Evolutionary conservation across 2,888 invertebrate species (phyloP), one percentile per base, ranked within the genome.

Genomic region (Plemyria rubiginata): DNA sequence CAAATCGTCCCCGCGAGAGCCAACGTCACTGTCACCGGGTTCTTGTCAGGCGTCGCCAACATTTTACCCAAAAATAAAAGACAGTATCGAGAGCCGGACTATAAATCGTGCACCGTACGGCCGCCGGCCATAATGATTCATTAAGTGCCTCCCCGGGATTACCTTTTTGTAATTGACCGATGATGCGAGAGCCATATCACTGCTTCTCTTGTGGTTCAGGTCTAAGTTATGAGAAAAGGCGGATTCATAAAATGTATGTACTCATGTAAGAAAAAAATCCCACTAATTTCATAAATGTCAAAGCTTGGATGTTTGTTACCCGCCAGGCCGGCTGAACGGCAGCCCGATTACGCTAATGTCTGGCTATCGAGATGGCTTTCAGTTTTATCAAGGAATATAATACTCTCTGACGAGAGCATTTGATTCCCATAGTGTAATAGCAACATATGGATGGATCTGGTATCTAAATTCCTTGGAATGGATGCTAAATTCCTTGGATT

Each of bases 151-250:
- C 88, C 84, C 81, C 81, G 88, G 90, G 90, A 91, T 91, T 90
- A 89, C 89, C 88, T 91, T 90, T 90, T 91, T 91, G 92, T 92
- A 92, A 90, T 90, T 90, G 90, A 90, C 88, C 90, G 91, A 89
- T 92, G 91, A 90, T 90, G 88, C 87, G 89, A 87, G 85, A 80
- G 88, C 80, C 77, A 81, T 87, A 88, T 89, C 88, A 85, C 84
- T 87, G 88, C 87, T 85, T 86, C 88, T 87, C 86, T 85, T 85
- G 84, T 83, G 81, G 76, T 81, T 78, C 64, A 55, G 60, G 70
- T 66, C 43, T 64, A 79, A 79, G 73, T 60, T 65, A 72, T 65
- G 59, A 77, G 75, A 68, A 51, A 57, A 41, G 61, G 68, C 72
- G 74, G 16, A 29, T 48, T 9, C 9, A 15, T 13, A 15, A 48